phyloP scores from a whole-genome alignment of 2,888 invertebrate species.

The Cheilosia grossa region DNA sequence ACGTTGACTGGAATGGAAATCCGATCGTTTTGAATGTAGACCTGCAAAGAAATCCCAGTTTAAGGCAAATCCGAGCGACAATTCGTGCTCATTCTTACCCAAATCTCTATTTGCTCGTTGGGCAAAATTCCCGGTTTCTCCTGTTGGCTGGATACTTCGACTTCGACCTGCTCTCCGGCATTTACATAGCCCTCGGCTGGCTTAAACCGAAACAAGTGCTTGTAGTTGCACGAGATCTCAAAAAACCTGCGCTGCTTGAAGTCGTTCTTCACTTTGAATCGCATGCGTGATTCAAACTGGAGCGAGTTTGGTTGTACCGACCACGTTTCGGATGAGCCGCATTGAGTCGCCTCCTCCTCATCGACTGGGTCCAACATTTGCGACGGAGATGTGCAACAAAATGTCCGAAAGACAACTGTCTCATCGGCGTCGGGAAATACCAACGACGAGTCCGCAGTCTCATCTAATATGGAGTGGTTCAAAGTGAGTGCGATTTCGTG shows the following conservation, averaged over 20 bases:
- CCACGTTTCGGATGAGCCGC: conserved; percentile 76
- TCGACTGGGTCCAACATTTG: conserved; percentile 78
- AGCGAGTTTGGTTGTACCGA: conserved; percentile 78
- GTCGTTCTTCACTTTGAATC: conserved; percentile 77
- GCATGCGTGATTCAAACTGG: conserved; percentile 75
- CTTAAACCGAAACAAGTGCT: conserved; percentile 78
- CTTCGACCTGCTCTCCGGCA: conserved; percentile 77
- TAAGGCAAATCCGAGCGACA: not conserved
- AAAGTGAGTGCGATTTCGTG: conserved; percentile 81
- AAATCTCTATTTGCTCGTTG: conserved; percentile 76
- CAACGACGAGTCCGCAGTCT: conserved; percentile 79
- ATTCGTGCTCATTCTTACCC: conserved; percentile 70
- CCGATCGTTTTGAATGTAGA: conserved; percentile 80
- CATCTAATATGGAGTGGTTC: conserved; percentile 79
- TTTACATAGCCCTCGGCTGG: conserved; percentile 79
- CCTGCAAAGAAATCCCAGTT: conserved; percentile 66
- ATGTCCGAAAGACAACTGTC: conserved; percentile 81
- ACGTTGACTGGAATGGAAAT: conserved; percentile 80
- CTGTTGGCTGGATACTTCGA: conserved; percentile 65
- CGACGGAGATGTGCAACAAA: conserved; percentile 78
- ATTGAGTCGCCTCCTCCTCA: conserved; percentile 77
- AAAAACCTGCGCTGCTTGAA: conserved; percentile 79
- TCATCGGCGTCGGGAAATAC: conserved; percentile 81
- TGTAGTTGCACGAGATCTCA: conserved; percentile 78
- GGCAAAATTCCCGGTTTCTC: conserved; percentile 66